Evolutionary conservation across 2,888 invertebrate species (phyloP).

Genomic region (Cotesia congregata): DNA sequence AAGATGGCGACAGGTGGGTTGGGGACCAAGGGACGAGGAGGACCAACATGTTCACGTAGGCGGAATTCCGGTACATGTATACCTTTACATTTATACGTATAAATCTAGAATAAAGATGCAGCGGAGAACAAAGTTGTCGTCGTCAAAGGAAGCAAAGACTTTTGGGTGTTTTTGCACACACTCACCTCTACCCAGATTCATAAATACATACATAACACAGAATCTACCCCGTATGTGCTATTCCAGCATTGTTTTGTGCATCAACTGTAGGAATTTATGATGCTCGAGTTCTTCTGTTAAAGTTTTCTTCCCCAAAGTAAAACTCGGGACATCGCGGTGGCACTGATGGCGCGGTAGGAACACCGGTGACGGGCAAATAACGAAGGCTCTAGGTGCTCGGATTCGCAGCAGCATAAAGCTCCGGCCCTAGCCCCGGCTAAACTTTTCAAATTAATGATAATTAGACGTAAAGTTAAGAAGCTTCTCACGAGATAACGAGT

Average conservation of each 20-base stretch:
- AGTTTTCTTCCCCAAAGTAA: conserved; percentile 49
- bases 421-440: conserved; percentile 50
- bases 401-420: conserved; percentile 21
- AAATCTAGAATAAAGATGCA: conserved; percentile 1
- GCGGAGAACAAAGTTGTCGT: conserved; percentile 5
- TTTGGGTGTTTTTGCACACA: conserved; percentile 6
- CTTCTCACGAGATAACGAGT: conserved; percentile 64
- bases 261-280: conserved; percentile 44
- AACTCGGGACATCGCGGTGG: conserved; percentile 8
- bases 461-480: conserved; percentile 60
- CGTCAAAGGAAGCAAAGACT: conserved; percentile 18
- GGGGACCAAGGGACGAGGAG: background rate
- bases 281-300: conserved; percentile 51
- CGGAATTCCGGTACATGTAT: background rate
- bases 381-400: background rate
- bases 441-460: conserved; percentile 70
- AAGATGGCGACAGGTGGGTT: background rate
- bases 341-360: background rate
- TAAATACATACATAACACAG: conserved; percentile 27
- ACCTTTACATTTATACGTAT: background rate
- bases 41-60: background rate
- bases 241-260: conserved; percentile 52
- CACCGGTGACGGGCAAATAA: too few relatives aligned
- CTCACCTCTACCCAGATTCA: background rate
- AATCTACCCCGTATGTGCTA: conserved; percentile 41